Evolutionary conservation across 2,888 invertebrate species (phyloP).

Genomic region (Aphidoletes aphidimyza): DNA sequence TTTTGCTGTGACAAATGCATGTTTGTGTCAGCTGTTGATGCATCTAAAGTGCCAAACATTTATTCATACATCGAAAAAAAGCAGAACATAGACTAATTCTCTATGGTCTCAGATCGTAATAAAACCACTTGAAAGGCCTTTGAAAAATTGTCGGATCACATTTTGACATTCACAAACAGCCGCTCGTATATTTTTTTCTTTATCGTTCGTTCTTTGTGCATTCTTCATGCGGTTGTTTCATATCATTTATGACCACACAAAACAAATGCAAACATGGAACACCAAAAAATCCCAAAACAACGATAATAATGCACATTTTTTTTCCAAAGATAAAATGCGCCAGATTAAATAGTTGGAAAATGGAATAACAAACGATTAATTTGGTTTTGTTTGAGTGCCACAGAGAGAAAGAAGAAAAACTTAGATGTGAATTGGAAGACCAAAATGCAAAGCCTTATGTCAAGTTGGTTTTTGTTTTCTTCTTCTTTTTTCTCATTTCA

Average conservation of each 20-base stretch:
- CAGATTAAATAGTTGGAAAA: slow-evolving; percentile 25
- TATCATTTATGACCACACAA: slow-evolving; percentile 2
- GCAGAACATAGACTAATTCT: slow-evolving; percentile 11
- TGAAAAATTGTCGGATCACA: neutral
- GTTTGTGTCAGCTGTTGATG: neutral
- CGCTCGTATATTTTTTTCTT: neutral
- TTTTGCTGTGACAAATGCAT: slow-evolving; percentile 1
- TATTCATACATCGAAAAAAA: neutral
- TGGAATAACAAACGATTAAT: slow-evolving; percentile 49
- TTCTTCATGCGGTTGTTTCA: slow-evolving; percentile 15
- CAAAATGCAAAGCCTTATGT: neutral
- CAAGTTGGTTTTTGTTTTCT: neutral
- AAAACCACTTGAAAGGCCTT: slow-evolving; percentile 20
- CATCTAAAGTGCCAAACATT: neutral
- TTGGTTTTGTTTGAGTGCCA: slow-evolving; percentile 25
- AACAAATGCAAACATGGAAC: neutral
- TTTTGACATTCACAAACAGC: neutral
- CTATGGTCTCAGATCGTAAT: neutral
- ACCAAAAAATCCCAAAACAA: neutral
- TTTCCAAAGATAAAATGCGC: slow-evolving; percentile 7
- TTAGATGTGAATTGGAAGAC: neutral
- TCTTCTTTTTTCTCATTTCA: neutral
- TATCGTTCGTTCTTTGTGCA: too few relatives aligned
- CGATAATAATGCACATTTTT: slow-evolving; percentile 40
- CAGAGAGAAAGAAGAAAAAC: neutral